Evolutionary conservation across 2,888 invertebrate species (phyloP).

Genomic region (Ochropleura leucogaster): DNA sequence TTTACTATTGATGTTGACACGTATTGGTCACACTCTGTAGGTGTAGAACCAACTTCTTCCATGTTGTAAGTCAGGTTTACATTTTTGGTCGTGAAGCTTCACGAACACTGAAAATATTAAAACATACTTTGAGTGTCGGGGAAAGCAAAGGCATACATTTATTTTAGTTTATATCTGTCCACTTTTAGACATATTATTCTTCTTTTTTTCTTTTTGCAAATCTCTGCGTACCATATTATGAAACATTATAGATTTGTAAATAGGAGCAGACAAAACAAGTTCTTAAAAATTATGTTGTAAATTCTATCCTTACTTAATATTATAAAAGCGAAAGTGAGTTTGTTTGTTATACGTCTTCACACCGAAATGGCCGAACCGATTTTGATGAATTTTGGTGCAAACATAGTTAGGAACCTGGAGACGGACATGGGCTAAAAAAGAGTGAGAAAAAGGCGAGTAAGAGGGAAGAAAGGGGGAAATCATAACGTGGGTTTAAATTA

Average conservation of each 20-base stretch:
- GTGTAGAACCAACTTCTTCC: slow-evolving; percentile 82
- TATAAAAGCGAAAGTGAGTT: too few relatives aligned
- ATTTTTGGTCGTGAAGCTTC: slow-evolving; percentile 76
- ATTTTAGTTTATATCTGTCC: background rate
- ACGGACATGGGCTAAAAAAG: too few relatives aligned
- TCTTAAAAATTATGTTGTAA: background rate
- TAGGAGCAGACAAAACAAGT: too few relatives aligned
- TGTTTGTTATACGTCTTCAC: too few relatives aligned
- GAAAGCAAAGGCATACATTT: background rate
- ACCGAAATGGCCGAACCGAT: too few relatives aligned
- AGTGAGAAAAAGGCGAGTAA: too few relatives aligned
- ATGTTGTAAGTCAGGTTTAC: slow-evolving; percentile 75
- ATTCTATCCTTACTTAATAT: background rate
- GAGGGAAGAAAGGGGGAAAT: too few relatives aligned
- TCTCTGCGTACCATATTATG: background rate
- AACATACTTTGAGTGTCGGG: background rate
- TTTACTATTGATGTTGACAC: slow-evolving; percentile 18
- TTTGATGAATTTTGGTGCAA: too few relatives aligned
- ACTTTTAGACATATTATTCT: background rate
- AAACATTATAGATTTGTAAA: background rate
- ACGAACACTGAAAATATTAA: slow-evolving; percentile 81
- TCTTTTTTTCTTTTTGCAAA: background rate
- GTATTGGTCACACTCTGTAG: slow-evolving; percentile 71
- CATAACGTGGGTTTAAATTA: too few relatives aligned
- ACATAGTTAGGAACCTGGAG: too few relatives aligned